Evolutionary conservation across 2,888 invertebrate species (phyloP).

Genomic region (Heterodera filipjevi): DNA sequence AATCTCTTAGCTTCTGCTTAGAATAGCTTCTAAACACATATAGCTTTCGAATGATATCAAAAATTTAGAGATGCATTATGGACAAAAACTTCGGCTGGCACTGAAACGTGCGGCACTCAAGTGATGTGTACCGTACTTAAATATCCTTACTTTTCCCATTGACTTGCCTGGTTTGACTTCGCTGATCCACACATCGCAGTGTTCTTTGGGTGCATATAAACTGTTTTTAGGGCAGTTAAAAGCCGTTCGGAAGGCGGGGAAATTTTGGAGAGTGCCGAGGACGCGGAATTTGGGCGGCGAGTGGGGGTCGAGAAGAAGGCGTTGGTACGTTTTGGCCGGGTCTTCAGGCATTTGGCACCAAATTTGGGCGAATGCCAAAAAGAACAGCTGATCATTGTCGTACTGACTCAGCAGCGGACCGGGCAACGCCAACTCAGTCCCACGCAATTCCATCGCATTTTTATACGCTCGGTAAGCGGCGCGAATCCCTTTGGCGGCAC

Average conservation of each 20-base stretch:
- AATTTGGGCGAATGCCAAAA: constrained; percentile 56
- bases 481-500: constrained; percentile 45
- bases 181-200: constrained; percentile 58
- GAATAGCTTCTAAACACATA: too few species aligned
- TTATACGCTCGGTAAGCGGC: constrained; percentile 59
- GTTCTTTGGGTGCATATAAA: constrained; percentile 49
- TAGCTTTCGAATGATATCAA: too few species aligned
- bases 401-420: constrained; percentile 42
- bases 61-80: too few species aligned
- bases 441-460: constrained; percentile 50
- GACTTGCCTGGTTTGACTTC: neutral
- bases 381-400: constrained; percentile 61
- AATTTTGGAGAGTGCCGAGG: constrained; percentile 55
- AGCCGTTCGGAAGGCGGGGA: constrained; percentile 61
- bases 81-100: too few species aligned
- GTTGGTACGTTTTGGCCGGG: constrained; percentile 29
- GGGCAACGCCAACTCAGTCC: constrained; percentile 57
- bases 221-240: constrained; percentile 58
- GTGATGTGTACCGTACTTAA: neutral
- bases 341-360: constrained; percentile 54
- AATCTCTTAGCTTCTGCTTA: too few species aligned
- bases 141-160: neutral
- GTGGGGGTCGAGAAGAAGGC: constrained; percentile 55
- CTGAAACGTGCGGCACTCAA: too few species aligned
- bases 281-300: constrained; percentile 58